Evolutionary conservation across 2,888 invertebrate genomes (phyloP).

Genomic region (Synanthedon andrenaeformis): DNA sequence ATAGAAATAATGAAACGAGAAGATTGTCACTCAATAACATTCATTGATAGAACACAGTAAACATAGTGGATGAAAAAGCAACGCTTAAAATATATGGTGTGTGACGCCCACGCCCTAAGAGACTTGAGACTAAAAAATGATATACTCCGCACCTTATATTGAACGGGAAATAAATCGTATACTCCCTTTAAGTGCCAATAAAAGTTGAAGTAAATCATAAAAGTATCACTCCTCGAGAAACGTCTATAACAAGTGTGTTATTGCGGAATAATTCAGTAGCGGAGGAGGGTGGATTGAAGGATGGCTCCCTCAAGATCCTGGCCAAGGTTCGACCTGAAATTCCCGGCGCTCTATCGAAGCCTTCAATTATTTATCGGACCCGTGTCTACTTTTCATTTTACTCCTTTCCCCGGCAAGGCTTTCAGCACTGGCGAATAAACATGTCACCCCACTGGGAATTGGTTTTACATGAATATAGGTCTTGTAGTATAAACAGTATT

Average conservation of each 20-base stretch:
- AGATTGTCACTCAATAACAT: too few species aligned
- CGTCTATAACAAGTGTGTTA: constrained; percentile 70
- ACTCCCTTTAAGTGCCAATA: constrained; percentile 71
- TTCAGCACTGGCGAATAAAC: constrained; percentile 52
- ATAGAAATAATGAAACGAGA: too few species aligned
- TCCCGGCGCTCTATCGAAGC: constrained; percentile 64
- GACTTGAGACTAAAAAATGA: constrained; percentile 59
- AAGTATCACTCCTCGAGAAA: constrained; percentile 67
- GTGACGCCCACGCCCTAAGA: constrained; percentile 51
- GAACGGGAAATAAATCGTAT: constrained; percentile 68
- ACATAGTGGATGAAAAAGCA: neutral
- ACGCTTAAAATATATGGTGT: constrained; percentile 30
- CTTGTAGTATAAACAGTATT: constrained; percentile 40
- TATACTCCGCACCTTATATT: constrained; percentile 65
- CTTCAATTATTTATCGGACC: constrained; percentile 71
- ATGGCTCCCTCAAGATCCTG: constrained; percentile 60
- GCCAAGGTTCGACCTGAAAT: constrained; percentile 47
- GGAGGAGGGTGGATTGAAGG: constrained; percentile 56
- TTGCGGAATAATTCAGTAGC: constrained; percentile 69
- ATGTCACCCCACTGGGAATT: constrained; percentile 54
- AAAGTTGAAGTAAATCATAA: constrained; percentile 71
- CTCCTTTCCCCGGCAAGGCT: constrained; percentile 54
- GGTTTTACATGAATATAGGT: constrained; percentile 40
- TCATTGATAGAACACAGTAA: neutral
- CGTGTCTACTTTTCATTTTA: constrained; percentile 69